Base-by-base conservation (phyloP, 2,888 invertebrate genomes). In the Temnothorax rugatulus region DNA sequence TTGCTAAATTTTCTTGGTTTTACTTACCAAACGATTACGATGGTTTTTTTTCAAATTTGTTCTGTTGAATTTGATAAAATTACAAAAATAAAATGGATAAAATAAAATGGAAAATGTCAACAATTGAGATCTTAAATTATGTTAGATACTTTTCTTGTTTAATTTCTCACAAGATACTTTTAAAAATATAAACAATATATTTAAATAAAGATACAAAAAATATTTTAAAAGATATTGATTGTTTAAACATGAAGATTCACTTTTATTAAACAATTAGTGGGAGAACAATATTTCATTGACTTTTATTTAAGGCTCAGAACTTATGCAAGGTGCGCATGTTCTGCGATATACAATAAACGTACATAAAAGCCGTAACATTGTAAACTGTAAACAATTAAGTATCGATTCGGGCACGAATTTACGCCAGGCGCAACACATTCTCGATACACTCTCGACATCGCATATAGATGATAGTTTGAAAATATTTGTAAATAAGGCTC, bases 251-350 rank as follows among this genome's bases (percentile, higher is more conserved):
- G 7, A 52, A 52, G 4, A 71, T 25, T 52, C 0, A 71, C 52
- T 52, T 71, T 4, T 71, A 34, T 69, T 34, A n/a, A 4, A 2
- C 13, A n/a, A 69, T 50, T 21, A 52, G 4, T 52, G 2, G 3
- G 4, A 38, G 4, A 38, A 38, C 3, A 5, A 73, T 73, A 11
- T 61, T 63, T 75, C 63, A 75, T 61, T 75, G 74, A 75, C n/a
- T 29, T 75, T 75, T 75, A 75, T 75, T 61, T 75, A 75, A 75
- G 74, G 63, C 63, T 75, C 63, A 47, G 44, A 47, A 75, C 21
- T 44, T 34, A 9, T 61, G 29, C 29, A 61, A 59, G 29, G 8
- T 63, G 9, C 44, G 61, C 63, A 15, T n/a, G 9, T 75, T 63
- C 63, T 29, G 11, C n/a, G n/a, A 47, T 47, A 75, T 44, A 75